Base-by-base conservation (phyloP, 2,797 vertebrate species). In the Pseudopleuronectes americanus region DNA sequence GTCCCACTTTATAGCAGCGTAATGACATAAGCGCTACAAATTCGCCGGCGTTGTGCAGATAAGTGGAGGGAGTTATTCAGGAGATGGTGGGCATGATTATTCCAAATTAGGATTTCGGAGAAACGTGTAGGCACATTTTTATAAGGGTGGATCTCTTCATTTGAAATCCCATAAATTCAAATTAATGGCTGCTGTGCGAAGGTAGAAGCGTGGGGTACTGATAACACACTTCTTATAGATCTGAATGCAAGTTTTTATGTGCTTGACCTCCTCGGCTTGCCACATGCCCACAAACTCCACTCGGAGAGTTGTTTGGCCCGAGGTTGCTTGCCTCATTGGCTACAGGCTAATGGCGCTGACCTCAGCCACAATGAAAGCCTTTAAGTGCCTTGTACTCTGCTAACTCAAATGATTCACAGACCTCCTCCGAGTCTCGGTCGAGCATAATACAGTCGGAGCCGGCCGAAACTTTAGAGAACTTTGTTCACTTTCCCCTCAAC, bases 31-130 rank as follows among this genome's bases (percentile, higher is more conserved):
- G 80, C 62, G 28, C 63, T 10, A 28, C 72, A 68, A 75, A 83
- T 83, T 87, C 62, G 36, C 67, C 64, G 48, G 64, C 75, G 58
- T 86, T 87, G n/a, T 69, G 60, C 63, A 83, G 84, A 89, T 87
- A 87, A 89, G 87, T 82, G 69, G 49, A 71, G 48, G 62, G 58
- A 86, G 68, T 84, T 74, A 81, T 76, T 71, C 69, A 81, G 71
- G 67, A 84, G 77, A 80, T 88, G 84, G 89, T 82, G 64, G 57
- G 48, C 67, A 0, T 56, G 77, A 86, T 87, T 87, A 85, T 82
- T 72, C 76, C 68, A 80, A 82, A 88, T 85, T 77, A 71, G 75
- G 72, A 70, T 77, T 84, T 59, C 61, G 64, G 36, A 56, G 68
- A 56, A 84, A 74, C 38, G 22, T 80, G 84, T 33, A 53, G 71